Evolutionary conservation across 2,888 invertebrate species (phyloP), one percentile per base, ranked within the genome.

Genomic region (Drosophila demipolita): DNA sequence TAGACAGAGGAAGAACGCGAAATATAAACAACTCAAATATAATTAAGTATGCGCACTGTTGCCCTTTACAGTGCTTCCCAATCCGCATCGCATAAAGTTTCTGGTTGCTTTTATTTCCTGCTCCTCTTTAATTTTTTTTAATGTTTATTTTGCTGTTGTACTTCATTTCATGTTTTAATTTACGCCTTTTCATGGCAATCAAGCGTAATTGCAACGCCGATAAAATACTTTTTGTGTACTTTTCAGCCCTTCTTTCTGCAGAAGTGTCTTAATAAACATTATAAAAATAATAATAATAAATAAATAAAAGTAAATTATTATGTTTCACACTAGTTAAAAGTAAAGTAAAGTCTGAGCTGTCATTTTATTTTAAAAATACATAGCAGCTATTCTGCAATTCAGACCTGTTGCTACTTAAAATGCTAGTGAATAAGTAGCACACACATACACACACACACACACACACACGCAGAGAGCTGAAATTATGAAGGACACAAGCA

Each of bases 1-100:
- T 45, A 12, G 20, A 20, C 38, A 6, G 38, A n/a, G 54, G 12
- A 12, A 55, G 33, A 32, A 2, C 58, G 32, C 52, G 68, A 63
- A 77, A 77, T 73, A 77, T 84, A 84, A 85, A 88, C 81, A 84
- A 81, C 71, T 69, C 71, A 74, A 87, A 84, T 84, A 84, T 87
- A 89, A 85, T 85, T 89, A 89, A 87, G 89, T 84, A 89, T 85
- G 74, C 89, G 89, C 72, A 87, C 82, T 82, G 87, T 84, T 87
- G 89, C 71, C 81, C 76, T 89, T 84, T 70, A 55, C 70, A 38
- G 55, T 29, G 26, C 55, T 55, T 36, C 55, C 59, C 59, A 66
- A 68, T 29, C 64, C 73, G 23, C 33, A 58, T 62, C 33, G 66
- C 42, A 63, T 49, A 80, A 88, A 83, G 67, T 84, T 89, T 76